A percentile compares a stretch with the other conserved stretches of the same genome.
Conservation (phyloP, 2,888 invertebrate genomes). For the Ptilodon capucinus region DNA sequence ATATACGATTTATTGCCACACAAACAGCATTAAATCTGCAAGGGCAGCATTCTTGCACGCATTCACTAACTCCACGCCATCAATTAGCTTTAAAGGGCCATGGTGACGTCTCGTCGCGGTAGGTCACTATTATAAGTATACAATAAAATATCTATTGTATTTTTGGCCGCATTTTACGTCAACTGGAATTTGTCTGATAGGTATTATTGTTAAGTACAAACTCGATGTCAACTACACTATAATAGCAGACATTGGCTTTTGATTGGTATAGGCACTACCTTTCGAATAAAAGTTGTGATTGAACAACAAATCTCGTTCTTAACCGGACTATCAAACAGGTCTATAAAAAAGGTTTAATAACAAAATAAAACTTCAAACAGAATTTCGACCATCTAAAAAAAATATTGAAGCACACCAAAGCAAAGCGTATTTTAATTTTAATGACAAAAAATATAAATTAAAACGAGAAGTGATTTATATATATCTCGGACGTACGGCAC, state of each 20-base stretch:
- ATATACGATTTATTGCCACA: conserved; percentile 52
- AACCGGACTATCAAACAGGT: background rate
- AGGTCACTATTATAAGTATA: conserved; percentile 40
- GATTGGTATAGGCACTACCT: conserved; percentile 1
- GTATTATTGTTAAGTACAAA: no score
- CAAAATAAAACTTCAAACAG: conserved; percentile 9
- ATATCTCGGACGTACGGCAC: conserved; percentile 32
- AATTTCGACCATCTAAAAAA: conserved; percentile 1
- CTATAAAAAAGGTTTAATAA: conserved; percentile 4
- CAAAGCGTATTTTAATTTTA: conserved; percentile 15
- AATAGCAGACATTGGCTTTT: no score
- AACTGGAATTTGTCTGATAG: background rate
- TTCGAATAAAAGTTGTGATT: conserved; percentile 5
- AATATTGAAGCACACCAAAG: conserved; percentile 2
- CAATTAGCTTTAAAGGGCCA: conserved; percentile 59
- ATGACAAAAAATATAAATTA: conserved; percentile 32
- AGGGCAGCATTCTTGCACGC: conserved; percentile 73
- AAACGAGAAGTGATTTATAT: conserved; percentile 48
- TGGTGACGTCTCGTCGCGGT: conserved; percentile 44
- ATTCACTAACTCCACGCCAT: conserved; percentile 56
- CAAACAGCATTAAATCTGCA: conserved; percentile 63
- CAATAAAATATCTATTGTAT: conserved; percentile 8
- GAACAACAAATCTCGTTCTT: conserved; percentile 7
- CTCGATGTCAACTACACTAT: background rate
- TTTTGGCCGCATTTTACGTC: background rate